Percentiles rank a stretch among this genome's conserved stretches.
These are phyloP conservation scores for Mizuhopecten yessoensis DNA, from an alignment of 1,140 invertebrate species.

Conservation along the genomic window DNA sequence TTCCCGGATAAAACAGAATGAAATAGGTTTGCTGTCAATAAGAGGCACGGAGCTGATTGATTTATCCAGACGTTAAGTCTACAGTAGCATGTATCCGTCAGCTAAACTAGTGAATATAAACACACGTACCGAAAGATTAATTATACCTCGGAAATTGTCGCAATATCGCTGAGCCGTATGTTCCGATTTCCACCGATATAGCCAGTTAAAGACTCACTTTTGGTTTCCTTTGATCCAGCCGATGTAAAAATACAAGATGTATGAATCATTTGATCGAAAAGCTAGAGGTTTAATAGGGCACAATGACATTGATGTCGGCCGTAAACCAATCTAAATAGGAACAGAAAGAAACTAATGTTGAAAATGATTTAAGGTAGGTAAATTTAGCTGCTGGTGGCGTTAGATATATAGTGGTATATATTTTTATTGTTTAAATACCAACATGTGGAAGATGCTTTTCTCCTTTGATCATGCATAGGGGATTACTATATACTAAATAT, in stretches of 20 bases:
- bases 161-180: not conserved
- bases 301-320: not conserved
- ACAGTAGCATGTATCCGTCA: not conserved
- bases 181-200: constrained; percentile 19
- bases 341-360: not conserved
- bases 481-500: not conserved
- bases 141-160: not conserved
- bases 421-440: no score
- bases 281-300: not conserved
- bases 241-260: not conserved
- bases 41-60: not conserved
- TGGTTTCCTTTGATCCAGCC: not conserved
- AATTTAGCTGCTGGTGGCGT: not conserved
- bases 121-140: not conserved
- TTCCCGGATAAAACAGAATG: constrained; percentile 28
- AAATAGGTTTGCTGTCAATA: constrained; percentile 6
- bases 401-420: no score
- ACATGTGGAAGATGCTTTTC: no score
- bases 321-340: not conserved
- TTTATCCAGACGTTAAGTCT: not conserved
- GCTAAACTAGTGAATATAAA: not conserved
- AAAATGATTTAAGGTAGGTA: not conserved
- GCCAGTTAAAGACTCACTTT: not conserved
- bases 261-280: not conserved
- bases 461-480: no score